phyloP scores from a whole-genome alignment of 2,888 invertebrate species.

The Eretmocerus hayati region DNA sequence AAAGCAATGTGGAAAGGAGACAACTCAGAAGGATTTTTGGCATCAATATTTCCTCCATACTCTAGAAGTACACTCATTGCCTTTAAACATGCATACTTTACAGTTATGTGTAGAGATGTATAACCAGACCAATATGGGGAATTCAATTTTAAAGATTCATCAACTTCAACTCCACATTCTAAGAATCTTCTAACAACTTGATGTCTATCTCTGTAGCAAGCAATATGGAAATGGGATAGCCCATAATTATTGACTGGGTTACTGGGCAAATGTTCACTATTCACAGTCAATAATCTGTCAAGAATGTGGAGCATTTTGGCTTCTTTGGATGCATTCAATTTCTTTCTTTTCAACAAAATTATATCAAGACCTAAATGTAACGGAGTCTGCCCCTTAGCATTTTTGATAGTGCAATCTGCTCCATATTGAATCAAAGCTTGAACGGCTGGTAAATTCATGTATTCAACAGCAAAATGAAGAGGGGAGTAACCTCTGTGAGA shows the following conservation, averaged over 20 bases:
- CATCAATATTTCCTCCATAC: background rate
- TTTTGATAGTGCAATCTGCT: background rate
- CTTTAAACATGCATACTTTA: background rate
- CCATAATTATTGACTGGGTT: background rate
- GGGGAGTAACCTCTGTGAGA: conserved; percentile 2
- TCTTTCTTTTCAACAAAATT: background rate
- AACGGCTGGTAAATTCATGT: background rate
- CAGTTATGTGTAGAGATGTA: conserved; percentile 2
- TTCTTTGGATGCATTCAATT: no score
- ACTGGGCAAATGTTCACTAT: no score
- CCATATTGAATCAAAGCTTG: background rate
- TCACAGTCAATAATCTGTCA: no score
- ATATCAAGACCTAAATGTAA: conserved; percentile 7
- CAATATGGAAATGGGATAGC: conserved; percentile 5
- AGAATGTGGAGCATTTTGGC: no score
- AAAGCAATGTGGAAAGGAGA: conserved; percentile 1
- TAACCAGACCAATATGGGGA: conserved; percentile 5
- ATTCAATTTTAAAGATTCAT: background rate
- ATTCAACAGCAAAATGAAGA: conserved; percentile 7
- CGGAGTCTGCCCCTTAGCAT: conserved; percentile 7
- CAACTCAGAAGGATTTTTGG: background rate
- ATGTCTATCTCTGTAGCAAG: background rate
- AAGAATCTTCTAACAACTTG: background rate
- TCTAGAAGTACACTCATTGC: background rate
- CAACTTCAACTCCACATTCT: background rate